These are phyloP conservation scores for Lithobates pipiens DNA, from an alignment of 2,797 vertebrate species.

Conservation along the genomic window DNA sequence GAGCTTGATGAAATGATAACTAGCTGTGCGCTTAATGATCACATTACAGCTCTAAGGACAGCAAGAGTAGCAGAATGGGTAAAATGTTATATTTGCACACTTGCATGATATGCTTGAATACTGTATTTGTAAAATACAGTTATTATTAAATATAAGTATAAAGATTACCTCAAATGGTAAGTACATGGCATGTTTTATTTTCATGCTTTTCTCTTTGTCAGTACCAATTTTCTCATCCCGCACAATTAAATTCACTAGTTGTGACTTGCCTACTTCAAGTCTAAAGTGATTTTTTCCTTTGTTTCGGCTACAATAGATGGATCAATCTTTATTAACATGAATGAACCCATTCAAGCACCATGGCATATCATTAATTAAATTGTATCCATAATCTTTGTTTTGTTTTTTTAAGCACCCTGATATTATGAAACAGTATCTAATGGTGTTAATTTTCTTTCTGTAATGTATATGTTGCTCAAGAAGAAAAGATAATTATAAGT, in stretches of 20 bases:
- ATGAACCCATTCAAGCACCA: conserved; percentile 15
- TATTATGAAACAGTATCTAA: conserved; percentile 72
- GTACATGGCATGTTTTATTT: not conserved
- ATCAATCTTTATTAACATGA: conserved; percentile 66
- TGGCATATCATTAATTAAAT: conserved; percentile 6
- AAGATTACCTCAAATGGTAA: too few relatives aligned
- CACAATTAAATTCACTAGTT: not conserved
- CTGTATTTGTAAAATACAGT: not conserved
- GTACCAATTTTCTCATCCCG: not conserved
- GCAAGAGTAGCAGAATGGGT: not conserved
- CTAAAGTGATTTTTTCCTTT: not conserved
- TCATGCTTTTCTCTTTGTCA: not conserved
- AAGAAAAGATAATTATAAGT: conserved; percentile 73
- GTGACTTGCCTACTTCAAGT: not conserved
- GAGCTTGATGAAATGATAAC: too few relatives aligned
- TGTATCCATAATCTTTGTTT: conserved; percentile 62
- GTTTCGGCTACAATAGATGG: conserved; percentile 53
- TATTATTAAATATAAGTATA: not conserved
- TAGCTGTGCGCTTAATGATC: too few relatives aligned
- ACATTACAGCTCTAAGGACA: too few relatives aligned
- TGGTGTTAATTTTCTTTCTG: conserved; percentile 70
- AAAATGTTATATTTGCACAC: not conserved
- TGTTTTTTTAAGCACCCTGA: conserved; percentile 59
- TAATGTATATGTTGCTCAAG: conserved; percentile 65
- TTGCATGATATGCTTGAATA: not conserved